Conservation (phyloP, 2,113 vertebrate genomes). For the Silurus meridionalis region DNA sequence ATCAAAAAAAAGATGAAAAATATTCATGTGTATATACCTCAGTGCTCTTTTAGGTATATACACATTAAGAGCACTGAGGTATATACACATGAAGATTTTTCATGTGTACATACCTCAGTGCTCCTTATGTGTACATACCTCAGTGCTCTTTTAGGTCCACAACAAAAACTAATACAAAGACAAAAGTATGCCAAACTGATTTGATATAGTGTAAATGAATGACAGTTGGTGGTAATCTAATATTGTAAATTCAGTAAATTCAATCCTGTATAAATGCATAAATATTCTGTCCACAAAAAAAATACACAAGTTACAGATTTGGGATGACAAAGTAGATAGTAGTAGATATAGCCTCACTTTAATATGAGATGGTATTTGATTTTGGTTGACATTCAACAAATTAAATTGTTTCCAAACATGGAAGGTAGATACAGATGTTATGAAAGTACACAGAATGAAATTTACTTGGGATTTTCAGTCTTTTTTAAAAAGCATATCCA, state of each 20-base stretch:
- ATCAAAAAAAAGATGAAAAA: no score
- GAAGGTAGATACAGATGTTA: conserved; percentile 9
- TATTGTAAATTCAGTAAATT: background rate
- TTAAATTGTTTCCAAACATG: background rate
- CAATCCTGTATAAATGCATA: background rate
- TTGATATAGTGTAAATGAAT: background rate
- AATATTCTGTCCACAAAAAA: background rate
- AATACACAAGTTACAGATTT: background rate
- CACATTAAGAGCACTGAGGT: no score
- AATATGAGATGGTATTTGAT: background rate
- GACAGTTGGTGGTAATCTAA: background rate
- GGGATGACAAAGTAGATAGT: background rate
- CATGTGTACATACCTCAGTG: no score
- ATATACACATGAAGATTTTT: no score
- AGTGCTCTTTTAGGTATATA: background rate
- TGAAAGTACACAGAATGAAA: conserved; percentile 1
- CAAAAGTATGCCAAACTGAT: background rate
- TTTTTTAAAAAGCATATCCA: background rate
- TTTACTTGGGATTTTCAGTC: background rate
- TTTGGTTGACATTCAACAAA: background rate
- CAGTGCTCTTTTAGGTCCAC: background rate
- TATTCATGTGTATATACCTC: background rate
- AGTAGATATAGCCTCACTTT: background rate
- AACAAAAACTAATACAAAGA: background rate
- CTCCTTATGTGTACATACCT: background rate